Base-by-base conservation (phyloP, 2,888 invertebrate genomes). In the Anthrax anthrax region DNA sequence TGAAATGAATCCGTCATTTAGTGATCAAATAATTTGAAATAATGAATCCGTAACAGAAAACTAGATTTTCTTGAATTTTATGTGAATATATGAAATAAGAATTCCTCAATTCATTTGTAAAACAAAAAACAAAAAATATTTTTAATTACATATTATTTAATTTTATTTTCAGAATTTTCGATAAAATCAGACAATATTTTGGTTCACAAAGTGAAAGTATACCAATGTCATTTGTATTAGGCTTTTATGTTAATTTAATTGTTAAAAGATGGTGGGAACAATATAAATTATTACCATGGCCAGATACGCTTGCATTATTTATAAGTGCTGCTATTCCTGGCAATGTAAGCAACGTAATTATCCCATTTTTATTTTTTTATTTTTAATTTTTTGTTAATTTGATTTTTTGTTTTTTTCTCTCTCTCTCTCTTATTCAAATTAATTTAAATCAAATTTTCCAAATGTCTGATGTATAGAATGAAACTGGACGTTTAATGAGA, bases 241-340 rank as follows among this genome's bases (percentile, higher is more conserved):
- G 92, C 48, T 94, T 95, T 74, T 94, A 92, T 72, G 92, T 94
- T 53, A 85, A 83, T 59, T 75, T 92, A 57, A 84, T 94, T 44
- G 90, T 94, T 56, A 84, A 85, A 62, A 75, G 94, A 58, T 94
- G 92, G 92, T 94, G 92, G 92, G 88, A 90, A 63, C 92, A 94
- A 66, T 92, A 91, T 73, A 82, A 84, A 68, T 72, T 88, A 51
- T 72, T 94, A 54, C 92, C 94, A 6, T 91, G 92, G 90, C 92
- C 92, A 0, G 94, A 94, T 71, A 89, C 88, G 51, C 74, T 90
- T 57, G 90, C 89, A 39, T 78, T 92, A 52, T 91, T 90, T 70
- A 84, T 91, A 67, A 88, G 88, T 58, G 89, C 91, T 9, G 89
- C 85, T 53, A 87, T 91, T 64, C 86, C 88, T 58, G 65, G 61